Evolutionary conservation across 2,113 vertebrate species (phyloP), one percentile per base, ranked within the genome.

Genomic region (Shinisaurus crocodilurus): DNA sequence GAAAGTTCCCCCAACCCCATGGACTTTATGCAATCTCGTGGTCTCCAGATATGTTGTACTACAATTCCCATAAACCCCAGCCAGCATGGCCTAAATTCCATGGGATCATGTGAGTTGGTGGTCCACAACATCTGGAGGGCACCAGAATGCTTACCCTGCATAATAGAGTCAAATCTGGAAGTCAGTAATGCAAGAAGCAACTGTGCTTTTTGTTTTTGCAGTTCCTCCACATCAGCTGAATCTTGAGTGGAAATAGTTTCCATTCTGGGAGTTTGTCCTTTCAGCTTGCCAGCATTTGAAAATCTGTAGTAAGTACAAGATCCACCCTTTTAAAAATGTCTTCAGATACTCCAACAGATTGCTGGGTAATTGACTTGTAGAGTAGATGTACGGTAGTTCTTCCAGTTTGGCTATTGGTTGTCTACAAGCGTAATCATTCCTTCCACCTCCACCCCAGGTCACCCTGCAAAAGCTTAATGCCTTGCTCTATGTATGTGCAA

Each of bases 401-500:
- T n/a, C 8, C 48, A 23, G 0, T 48, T 85, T 27, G 25, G 20
- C 69, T 50, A 6, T 40, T 18, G 76, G 82, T 57, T 92, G 84
- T 54, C 80, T 6, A 79, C 91, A 85, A 85, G 87, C 63, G 34
- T 43, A 5, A 70, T 67, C n/a, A 4, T 15, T 0, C 6, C 54
- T 2, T 18, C n/a, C 37, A 34, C n/a, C 32, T 40, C 89, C 54
- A 37, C 45, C 89, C 54, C 37, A 7, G 65, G n/a, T 60, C 23
- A 72, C 40, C 32, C 65, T 57, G 13, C 48, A 81, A 86, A 92
- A 70, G 50, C 89, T 45, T 40, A 75, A 87, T 92, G 87, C 77
- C 74, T 82, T 91, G 40, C 80, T 92, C 69, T 4, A 12, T 86
- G 34, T 85, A 60, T 88, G 88, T 0, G 5, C 91, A 91, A 92